Evolutionary conservation across 2,888 invertebrate species (phyloP).

Genomic region (Eubasilissa splendida): DNA sequence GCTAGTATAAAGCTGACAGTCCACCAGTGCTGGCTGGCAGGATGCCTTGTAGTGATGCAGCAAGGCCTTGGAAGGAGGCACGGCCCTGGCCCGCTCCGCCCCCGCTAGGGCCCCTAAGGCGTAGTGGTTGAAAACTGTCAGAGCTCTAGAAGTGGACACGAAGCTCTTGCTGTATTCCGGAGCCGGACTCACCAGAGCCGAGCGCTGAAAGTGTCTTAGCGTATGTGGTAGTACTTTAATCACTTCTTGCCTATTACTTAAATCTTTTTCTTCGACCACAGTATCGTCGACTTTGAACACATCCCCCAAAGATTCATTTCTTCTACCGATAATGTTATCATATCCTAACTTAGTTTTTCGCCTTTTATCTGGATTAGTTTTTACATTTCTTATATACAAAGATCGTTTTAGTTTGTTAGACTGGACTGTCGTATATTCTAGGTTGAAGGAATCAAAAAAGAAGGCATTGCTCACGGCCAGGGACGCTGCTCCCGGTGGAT

Average conservation of each 20-base stretch:
- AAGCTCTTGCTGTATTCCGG: conserved; percentile 83
- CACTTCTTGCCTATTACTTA: not conserved
- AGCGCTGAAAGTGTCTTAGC: conserved; percentile 70
- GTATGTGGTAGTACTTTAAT: conserved; percentile 65
- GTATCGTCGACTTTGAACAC: not conserved
- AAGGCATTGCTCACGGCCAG: conserved; percentile 80
- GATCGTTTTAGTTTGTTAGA: conserved; percentile 3
- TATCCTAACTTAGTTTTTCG: not conserved
- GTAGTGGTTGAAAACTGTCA: conserved; percentile 85
- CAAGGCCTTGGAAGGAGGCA: conserved; percentile 74
- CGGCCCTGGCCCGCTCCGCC: conserved; percentile 72
- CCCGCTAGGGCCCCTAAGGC: conserved; percentile 75
- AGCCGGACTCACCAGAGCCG: conserved; percentile 74
- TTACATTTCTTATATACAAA: not conserved
- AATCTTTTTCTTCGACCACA: not conserved
- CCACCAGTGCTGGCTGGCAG: conserved; percentile 70
- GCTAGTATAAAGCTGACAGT: conserved; percentile 66
- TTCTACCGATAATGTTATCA: not conserved
- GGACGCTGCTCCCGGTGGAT: conserved; percentile 72
- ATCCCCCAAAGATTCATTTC: not conserved
- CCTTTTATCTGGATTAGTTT: too few species aligned
- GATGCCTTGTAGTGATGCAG: conserved; percentile 78
- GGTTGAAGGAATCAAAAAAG: conserved; percentile 73
- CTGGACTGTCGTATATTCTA: conserved; percentile 18
- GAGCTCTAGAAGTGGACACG: conserved; percentile 76